Evolutionary conservation across 2,113 vertebrate species (phyloP), one percentile per base, ranked within the genome.

Genomic region (Odobenus rosmarus): DNA sequence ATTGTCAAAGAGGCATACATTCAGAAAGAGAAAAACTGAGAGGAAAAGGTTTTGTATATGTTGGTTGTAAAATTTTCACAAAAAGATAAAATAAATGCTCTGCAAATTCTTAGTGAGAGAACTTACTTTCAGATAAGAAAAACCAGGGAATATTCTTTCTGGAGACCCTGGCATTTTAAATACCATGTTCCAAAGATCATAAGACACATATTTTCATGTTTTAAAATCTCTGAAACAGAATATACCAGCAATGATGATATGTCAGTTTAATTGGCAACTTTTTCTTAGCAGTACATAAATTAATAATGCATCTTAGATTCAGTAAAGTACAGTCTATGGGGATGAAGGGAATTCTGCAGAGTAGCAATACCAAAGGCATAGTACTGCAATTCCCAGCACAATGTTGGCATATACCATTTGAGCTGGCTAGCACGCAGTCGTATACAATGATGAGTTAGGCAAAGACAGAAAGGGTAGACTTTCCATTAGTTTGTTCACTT

Each of bases 101-200:
- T 28, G 18, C 26, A 86, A 74, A 90, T 90, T 90, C 62, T 81
- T 42, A 90, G 10, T 39, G 24, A 77, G 1, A 80, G 11, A 90
- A 86, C 57, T 86, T 86, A 92, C 55, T 81, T 84, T 95, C 72
- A 93, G 71, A 28, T 51, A 93, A 64, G 15, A 91, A n/a, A 79
- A n/a, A 71, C 3, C 8, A 18, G 3, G 61, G 24, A 55, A 53
- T 55, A 49, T 28, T 23, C 71, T 91, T 74, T 89, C 24, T 31
- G 7, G 85, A 69, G 18, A 87, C 24, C 61, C 28, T 49, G 16
- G 24, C 21, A 90, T 71, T 88, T 88, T 42, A 96, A 88, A 83
- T 61, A 69, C 13, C 53, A 90, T 33, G 71, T 90, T 96, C n/a
- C 62, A 90, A 33, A 94, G 23, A 89, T 69, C 49, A 16, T 83